Base-by-base conservation (phyloP, 2,797 vertebrate genomes). In the Yasuhikotakia modesta region DNA sequence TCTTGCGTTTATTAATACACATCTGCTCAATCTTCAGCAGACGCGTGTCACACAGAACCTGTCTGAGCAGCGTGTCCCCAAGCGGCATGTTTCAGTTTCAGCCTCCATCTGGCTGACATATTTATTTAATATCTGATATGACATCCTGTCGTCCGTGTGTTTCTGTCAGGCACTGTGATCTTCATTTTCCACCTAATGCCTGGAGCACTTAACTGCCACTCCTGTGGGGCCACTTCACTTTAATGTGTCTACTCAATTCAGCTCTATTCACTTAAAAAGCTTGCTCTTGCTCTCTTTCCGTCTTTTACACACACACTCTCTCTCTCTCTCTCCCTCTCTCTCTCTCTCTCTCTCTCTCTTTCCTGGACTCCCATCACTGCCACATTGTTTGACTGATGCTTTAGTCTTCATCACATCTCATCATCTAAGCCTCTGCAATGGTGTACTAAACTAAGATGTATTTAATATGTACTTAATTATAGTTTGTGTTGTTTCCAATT, bases 171-270 rank as follows among this genome's bases (percentile, higher is more conserved):
- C 61, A 68, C 46, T 70, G 68, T 83, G 73, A 58, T 87, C 66
- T 10, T 82, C 76, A 79, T 78, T 70, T 81, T 64, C 75, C 82
- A 81, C 83, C 89, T 88, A 87, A 82, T 70, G 83, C 89, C 86
- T 80, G 82, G 63, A 88, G 88, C 86, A 87, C 89, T 90, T 85
- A 88, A 90, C 82, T 74, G 39, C 67, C 27, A 17, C 83, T 89
- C 89, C 88, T 85, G 79, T 83, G 87, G 82, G 89, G 86, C 84
- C 87, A 86, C 88, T 91, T 87, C 82, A 85, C 80, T 82, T 69
- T 57, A 53, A 84, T 39, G 81, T 76, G 85, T 85, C 80, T 73
- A 80, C 81, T 81, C 63, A 85, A 82, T 79, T 76, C 88, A 81
- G 81, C 70, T 84, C 87, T 86, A 84, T 86, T 84, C 81, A 85